Conservation (phyloP, 1,140 invertebrate species). For the Drosophila bocki region DNA sequence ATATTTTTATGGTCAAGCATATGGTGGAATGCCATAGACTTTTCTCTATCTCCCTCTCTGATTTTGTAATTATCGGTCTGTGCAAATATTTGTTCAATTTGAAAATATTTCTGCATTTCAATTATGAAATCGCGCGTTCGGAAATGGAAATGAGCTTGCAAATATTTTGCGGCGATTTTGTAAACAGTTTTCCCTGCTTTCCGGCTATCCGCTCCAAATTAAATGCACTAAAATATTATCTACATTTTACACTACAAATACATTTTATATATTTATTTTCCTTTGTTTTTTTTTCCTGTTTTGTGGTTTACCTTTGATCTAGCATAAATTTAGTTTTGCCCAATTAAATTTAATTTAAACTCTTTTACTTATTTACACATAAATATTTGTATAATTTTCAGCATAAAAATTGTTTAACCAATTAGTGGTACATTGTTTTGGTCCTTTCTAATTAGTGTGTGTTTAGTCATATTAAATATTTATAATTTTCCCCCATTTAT, state of each 20-base stretch:
- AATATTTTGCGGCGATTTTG: slow-evolving; percentile 39
- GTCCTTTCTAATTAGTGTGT: slow-evolving; percentile 12
- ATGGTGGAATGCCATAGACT: background rate
- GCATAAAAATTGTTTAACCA: slow-evolving; percentile 12
- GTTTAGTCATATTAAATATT: slow-evolving; percentile 22
- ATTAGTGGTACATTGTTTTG: slow-evolving; percentile 16
- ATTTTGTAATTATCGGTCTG: slow-evolving; percentile 21
- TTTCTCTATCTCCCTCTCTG: background rate
- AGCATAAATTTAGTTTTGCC: slow-evolving; percentile 14
- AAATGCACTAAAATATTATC: slow-evolving; percentile 31
- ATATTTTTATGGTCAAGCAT: slow-evolving; percentile 5
- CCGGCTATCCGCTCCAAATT: slow-evolving; percentile 4
- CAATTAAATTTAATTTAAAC: slow-evolving; percentile 14
- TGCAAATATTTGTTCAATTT: slow-evolving; percentile 32
- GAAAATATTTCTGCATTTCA: slow-evolving; percentile 40
- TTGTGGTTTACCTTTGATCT: slow-evolving; percentile 9
- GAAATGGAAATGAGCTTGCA: slow-evolving; percentile 41
- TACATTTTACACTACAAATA: background rate
- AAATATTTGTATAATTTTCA: background rate
- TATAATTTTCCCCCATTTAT: background rate
- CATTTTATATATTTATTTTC: background rate
- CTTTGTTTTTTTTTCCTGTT: slow-evolving; percentile 16
- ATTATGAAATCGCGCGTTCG: slow-evolving; percentile 34
- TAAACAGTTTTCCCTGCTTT: slow-evolving; percentile 31
- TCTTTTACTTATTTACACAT: slow-evolving; percentile 1